Evolutionary conservation across 2,888 invertebrate species (phyloP), one percentile per base, ranked within the genome.

Genomic region (Mythimna lalbum): DNA sequence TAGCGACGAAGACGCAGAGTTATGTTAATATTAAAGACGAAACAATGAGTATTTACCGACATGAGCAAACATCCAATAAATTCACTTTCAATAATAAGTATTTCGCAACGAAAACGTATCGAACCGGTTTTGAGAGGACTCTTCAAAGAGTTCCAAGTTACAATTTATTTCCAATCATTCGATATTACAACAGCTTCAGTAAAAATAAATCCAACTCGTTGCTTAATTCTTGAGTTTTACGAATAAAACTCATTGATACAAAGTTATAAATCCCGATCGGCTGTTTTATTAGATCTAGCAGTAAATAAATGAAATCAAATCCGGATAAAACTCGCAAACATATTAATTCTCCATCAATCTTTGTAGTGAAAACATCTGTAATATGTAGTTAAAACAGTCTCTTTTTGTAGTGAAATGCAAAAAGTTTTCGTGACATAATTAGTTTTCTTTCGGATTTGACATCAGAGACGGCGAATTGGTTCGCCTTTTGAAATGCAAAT

Each of bases 401-500:
- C 1, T 56, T 49, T 59, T 5, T 43, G 33, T 49, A 62, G 33
- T 23, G 14, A 68, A 63, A 89, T 84, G 77, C 73, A 76, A 84
- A 85, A 86, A 82, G 82, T 88, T 87, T 83, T 77, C 74, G 73
- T 73, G 72, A 63, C 78, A 81, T 90, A 90, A 93, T 93, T 91
- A 91, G 86, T 88, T 90, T 82, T 84, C 85, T 86, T 89, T 88
- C 79, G 80, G 86, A 89, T 89, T 89, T 86, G 80, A 81, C 81
- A 88, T 85, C 80, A 70, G 66, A 75, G 78, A 69, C 47, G 31
- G 63, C 9, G 64, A 71, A 72, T 76, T 70, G 65, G 63, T 61
- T 83, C 74, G 79, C 80, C 89, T 88, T 91, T 92, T 91, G 89
- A 89, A 88, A 90, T 89, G 90, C 87, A 89, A 92, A 91, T 90